Conservation (phyloP, 2,113 vertebrate species). For the Brachypodius melanocephalos region DNA sequence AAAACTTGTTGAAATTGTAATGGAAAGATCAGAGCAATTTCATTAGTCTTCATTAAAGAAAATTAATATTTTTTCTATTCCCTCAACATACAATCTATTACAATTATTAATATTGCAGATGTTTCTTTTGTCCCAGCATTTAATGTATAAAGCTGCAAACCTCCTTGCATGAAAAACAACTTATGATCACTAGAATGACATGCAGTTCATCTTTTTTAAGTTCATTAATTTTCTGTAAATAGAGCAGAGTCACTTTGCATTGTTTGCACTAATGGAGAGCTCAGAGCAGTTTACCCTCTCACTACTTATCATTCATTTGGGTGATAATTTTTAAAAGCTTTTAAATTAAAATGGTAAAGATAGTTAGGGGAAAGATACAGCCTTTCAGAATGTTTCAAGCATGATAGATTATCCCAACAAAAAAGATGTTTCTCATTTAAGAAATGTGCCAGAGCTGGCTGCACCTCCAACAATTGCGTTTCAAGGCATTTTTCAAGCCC, state of each 20-base stretch:
- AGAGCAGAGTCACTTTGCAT: background rate
- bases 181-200: background rate
- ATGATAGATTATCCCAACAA: conserved; percentile 11
- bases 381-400: conserved; percentile 12
- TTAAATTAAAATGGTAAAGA: conserved; percentile 60
- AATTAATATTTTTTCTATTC: conserved; percentile 63
- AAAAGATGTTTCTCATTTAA: background rate
- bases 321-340: conserved; percentile 53
- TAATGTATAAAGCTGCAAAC: conserved; percentile 41
- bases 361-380: background rate
- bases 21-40: conserved; percentile 58
- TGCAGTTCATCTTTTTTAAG: conserved; percentile 47
- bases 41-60: conserved; percentile 68
- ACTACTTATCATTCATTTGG: conserved; percentile 23
- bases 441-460: background rate
- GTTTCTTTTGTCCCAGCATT: conserved; percentile 47
- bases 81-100: conserved; percentile 50
- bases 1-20: conserved; percentile 32
- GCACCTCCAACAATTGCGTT: background rate
- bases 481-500: background rate
- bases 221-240: conserved; percentile 52
- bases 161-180: conserved; percentile 52
- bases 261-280: conserved; percentile 46
- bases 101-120: conserved; percentile 44
- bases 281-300: conserved; percentile 42